These are phyloP conservation scores for Trogon melanurus DNA, from an alignment of 2,113 vertebrate genomes.

Conservation along the genomic window DNA sequence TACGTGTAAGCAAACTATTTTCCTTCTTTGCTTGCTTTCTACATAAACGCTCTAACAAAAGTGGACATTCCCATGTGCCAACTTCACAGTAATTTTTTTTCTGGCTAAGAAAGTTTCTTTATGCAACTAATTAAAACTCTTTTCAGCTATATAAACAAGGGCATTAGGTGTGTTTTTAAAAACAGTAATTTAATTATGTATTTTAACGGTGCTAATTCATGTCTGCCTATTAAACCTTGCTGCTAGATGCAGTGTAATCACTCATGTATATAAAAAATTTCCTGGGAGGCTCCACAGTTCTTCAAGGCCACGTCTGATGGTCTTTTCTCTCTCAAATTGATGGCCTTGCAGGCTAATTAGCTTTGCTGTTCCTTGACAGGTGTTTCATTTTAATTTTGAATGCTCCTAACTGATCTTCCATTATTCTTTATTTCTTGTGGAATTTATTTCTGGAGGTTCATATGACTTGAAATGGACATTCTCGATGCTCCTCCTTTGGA, in stretches of 20 bases:
- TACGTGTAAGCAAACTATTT: not conserved
- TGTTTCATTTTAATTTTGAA: not conserved
- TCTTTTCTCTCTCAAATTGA: not conserved
- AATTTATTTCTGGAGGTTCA: not conserved
- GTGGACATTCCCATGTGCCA: not conserved
- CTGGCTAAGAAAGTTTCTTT: not conserved
- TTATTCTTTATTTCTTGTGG: not conserved
- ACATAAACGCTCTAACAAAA: not conserved
- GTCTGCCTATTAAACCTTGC: not conserved
- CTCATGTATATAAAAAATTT: not conserved
- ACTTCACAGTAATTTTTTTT: not conserved
- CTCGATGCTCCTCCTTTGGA: not conserved
- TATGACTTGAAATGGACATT: not conserved
- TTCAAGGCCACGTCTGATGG: not conserved
- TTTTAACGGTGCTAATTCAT: not conserved
- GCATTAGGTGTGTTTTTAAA: not conserved
- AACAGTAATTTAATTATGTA: not conserved
- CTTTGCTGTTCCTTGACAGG: not conserved
- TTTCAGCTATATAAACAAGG: not conserved
- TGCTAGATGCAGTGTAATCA: not conserved
- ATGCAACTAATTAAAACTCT: not conserved
- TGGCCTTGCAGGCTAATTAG: not conserved
- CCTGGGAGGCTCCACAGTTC: not conserved
- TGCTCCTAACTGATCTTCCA: not conserved
- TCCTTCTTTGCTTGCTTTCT: not conserved